phyloP scores from a whole-genome alignment of 1,140 invertebrate species.

The Pseudomyrmex gracilis region DNA sequence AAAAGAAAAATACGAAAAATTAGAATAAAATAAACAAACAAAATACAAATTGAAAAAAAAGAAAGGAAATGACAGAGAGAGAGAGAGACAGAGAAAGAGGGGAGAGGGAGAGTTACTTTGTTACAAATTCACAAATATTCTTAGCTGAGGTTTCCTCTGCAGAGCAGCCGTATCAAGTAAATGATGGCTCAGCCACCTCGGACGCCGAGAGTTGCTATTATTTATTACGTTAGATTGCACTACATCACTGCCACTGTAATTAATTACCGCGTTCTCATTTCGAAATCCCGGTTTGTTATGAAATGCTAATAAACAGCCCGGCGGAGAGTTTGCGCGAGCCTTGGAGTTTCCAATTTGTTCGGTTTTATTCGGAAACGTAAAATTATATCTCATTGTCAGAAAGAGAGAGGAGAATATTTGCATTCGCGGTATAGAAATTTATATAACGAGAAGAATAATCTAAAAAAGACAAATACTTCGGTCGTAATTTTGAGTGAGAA shows the following conservation, averaged over 20 bases:
- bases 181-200: neutral
- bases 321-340: neutral
- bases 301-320: slow-evolving; percentile 75
- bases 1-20: too few species aligned
- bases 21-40: too few species aligned
- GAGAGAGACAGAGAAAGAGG: too few species aligned
- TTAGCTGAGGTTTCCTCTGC: neutral
- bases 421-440: too few species aligned
- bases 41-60: too few species aligned
- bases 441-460: too few species aligned
- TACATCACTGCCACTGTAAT: slow-evolving; percentile 76
- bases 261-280: slow-evolving; percentile 72
- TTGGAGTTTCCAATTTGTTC: slow-evolving; percentile 6
- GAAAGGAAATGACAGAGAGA: too few species aligned
- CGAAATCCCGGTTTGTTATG: slow-evolving; percentile 70
- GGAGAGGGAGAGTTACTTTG: neutral
- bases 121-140: neutral
- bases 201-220: slow-evolving; percentile 69
- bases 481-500: too few species aligned
- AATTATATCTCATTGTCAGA: too few species aligned
- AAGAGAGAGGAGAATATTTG: too few species aligned
- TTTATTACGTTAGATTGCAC: slow-evolving; percentile 77
- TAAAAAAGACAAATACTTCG: too few species aligned
- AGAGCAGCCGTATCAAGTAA: neutral
- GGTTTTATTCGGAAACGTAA: neutral